Percentiles rank a stretch among this genome's conserved stretches.
Conservation (phyloP, 1,140 invertebrate species). For the Arion vulgaris region DNA sequence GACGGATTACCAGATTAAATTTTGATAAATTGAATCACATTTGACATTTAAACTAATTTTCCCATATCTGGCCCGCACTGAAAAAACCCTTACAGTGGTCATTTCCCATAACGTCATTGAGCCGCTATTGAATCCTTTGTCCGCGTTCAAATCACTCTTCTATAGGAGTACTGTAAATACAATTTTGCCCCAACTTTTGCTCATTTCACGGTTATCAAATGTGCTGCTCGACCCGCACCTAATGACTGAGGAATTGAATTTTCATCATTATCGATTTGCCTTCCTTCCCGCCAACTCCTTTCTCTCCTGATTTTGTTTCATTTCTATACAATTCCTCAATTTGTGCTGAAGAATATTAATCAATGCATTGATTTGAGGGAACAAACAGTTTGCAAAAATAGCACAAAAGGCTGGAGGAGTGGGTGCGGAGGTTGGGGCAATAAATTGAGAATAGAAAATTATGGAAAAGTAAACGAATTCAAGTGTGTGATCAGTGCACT, state of each 20-base stretch:
- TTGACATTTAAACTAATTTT: too few species aligned
- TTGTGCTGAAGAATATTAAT: not conserved
- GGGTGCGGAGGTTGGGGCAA: too few species aligned
- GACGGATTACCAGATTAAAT: too few species aligned
- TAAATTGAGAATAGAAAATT: not conserved
- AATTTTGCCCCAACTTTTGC: not conserved
- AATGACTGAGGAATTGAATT: not conserved
- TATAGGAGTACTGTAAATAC: not conserved
- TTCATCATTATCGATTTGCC: not conserved
- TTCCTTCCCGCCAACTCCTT: not conserved
- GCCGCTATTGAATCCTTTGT: not conserved
- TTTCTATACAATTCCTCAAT: slow-evolving; percentile 2
- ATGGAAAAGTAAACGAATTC: not conserved
- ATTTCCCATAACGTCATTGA: not conserved
- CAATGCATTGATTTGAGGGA: not conserved
- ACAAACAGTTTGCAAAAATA: not conserved
- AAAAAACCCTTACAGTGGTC: not conserved
- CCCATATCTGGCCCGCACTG: not conserved
- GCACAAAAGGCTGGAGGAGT: too few species aligned
- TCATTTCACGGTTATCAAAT: not conserved
- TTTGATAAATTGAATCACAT: too few species aligned
- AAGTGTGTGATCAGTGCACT: not conserved
- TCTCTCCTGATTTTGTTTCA: not conserved
- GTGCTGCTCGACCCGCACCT: not conserved
- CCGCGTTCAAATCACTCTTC: not conserved